These are phyloP conservation scores for Ispidina lecontei DNA, from an alignment of 2,797 vertebrate genomes.

Conservation along the genomic window DNA sequence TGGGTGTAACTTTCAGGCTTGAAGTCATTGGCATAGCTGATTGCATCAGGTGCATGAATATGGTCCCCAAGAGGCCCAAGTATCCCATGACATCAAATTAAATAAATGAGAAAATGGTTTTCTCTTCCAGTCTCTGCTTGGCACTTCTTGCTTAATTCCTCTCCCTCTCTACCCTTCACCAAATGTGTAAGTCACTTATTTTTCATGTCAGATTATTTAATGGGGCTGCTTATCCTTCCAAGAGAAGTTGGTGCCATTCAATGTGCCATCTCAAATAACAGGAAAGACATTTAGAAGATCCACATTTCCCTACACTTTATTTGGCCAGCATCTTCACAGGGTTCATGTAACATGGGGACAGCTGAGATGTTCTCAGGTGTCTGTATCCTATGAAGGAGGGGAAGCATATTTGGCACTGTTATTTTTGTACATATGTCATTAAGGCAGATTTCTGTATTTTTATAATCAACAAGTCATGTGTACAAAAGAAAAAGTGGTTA, in stretches of 20 bases:
- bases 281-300: neutral
- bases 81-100: neutral
- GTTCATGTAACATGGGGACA: neutral
- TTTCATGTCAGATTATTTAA: neutral
- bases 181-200: neutral
- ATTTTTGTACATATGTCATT: slow-evolving; percentile 34
- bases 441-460: slow-evolving; percentile 39
- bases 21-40: slow-evolving; percentile 31
- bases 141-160: neutral
- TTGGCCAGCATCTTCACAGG: neutral
- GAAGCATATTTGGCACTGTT: neutral
- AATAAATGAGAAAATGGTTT: neutral
- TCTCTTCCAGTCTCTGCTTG: neutral
- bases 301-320: neutral
- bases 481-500: slow-evolving; percentile 30
- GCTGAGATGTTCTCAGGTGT: neutral
- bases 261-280: neutral
- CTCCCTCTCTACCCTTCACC: neutral
- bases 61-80: neutral
- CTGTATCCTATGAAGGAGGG: neutral
- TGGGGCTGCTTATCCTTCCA: neutral
- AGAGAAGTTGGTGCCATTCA: neutral
- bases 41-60: slow-evolving; percentile 36
- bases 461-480: slow-evolving; percentile 32
- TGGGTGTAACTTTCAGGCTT: slow-evolving; percentile 44